Evolutionary conservation across 2,888 invertebrate species (phyloP).

Genomic region (Notodonta dromedarius): DNA sequence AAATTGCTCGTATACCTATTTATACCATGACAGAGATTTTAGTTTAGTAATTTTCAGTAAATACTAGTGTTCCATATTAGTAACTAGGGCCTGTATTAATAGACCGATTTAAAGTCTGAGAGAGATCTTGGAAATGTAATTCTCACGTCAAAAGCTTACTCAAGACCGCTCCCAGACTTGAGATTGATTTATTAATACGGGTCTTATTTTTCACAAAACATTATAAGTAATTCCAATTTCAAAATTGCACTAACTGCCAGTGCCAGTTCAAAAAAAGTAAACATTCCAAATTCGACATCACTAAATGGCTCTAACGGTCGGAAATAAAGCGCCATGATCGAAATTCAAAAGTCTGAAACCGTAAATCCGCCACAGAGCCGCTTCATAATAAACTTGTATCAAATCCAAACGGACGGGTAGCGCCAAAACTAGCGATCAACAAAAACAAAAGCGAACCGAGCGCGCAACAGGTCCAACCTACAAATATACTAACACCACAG

Average conservation of each 20-base stretch:
- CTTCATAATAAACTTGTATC: slow-evolving; percentile 55
- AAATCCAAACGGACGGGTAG: slow-evolving; percentile 49
- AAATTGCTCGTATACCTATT: too few species aligned
- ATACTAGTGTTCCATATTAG: too few species aligned
- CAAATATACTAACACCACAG: slow-evolving; percentile 11
- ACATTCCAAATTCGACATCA: slow-evolving; percentile 8
- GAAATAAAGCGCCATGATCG: slow-evolving; percentile 27
- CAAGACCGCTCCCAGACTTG: too few species aligned
- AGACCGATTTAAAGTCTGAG: too few species aligned
- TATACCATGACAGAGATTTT: too few species aligned
- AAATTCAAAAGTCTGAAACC: slow-evolving; percentile 35
- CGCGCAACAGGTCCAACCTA: slow-evolving; percentile 64
- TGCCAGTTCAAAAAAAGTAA: too few species aligned
- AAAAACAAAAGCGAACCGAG: slow-evolving; percentile 62
- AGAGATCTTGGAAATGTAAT: too few species aligned
- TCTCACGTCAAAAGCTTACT: too few species aligned
- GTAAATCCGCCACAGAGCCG: slow-evolving; percentile 32
- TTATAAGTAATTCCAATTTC: neutral
- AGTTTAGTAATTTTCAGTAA: too few species aligned
- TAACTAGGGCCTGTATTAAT: too few species aligned
- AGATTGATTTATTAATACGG: too few species aligned
- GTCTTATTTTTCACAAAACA: too few species aligned
- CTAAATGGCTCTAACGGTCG: slow-evolving; percentile 17
- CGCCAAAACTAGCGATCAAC: slow-evolving; percentile 66
- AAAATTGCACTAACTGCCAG: neutral